A percentile compares a stretch with the other conserved stretches of the same genome.
These are phyloP conservation scores for Luidia sarsii DNA, from an alignment of 53 echinoderm and acorn worm genomes.

Conservation along the genomic window DNA sequence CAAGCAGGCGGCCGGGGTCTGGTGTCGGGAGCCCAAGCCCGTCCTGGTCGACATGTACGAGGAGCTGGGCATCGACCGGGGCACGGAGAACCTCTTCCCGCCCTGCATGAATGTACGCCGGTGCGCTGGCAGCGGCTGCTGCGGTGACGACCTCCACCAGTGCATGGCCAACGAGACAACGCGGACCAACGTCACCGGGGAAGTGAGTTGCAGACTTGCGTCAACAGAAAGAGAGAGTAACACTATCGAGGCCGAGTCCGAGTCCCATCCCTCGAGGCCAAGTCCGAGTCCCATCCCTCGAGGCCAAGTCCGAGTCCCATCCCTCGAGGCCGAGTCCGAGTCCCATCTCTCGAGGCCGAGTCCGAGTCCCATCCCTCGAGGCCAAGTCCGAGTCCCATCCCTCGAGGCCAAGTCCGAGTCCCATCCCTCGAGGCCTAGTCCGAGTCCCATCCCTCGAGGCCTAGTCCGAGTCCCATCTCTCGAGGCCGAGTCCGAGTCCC, in stretches of 20 bases:
- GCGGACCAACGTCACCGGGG: slow-evolving; percentile 41
- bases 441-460: too few relatives aligned
- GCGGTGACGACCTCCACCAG: slow-evolving; percentile 49
- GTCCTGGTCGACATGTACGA: slow-evolving; percentile 69
- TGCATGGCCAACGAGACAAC: slow-evolving; percentile 58
- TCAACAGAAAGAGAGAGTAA: neutral
- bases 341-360: too few relatives aligned
- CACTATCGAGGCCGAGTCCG: neutral
- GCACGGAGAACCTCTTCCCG: slow-evolving; percentile 46
- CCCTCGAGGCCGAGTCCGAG: too few relatives aligned
- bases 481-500: too few relatives aligned
- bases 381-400: too few relatives aligned
- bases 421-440: too few relatives aligned
- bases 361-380: too few relatives aligned
- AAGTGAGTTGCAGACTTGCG: slow-evolving; percentile 64
- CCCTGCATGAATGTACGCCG: slow-evolving; percentile 62
- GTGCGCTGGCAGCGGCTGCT: slow-evolving; percentile 64
- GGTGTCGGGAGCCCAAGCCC: slow-evolving; percentile 56
- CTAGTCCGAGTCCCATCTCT: too few relatives aligned
- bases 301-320: too few relatives aligned
- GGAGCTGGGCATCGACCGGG: slow-evolving; percentile 46
- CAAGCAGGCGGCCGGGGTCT: slow-evolving; percentile 14
- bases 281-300: too few relatives aligned
- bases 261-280: too few relatives aligned
- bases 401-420: too few relatives aligned